Conservation (phyloP, 2,888 invertebrate genomes). For the Marasmarcha lunaedactyla region DNA sequence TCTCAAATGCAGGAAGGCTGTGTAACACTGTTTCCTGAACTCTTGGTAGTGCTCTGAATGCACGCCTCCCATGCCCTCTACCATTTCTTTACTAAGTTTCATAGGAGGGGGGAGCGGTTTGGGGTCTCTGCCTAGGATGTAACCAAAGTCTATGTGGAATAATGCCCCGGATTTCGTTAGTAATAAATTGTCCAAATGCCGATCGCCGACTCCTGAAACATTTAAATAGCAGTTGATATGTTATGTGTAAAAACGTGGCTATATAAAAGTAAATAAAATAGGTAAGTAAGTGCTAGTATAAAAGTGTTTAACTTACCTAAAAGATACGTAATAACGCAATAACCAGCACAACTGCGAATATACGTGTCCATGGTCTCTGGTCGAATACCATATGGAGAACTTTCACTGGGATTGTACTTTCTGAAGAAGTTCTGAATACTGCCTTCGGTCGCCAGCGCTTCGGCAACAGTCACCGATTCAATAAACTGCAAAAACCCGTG, state of each 20-base stretch:
- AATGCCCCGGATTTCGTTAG: slow-evolving; percentile 90
- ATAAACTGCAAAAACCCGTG: slow-evolving; percentile 98
- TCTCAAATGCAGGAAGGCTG: slow-evolving; percentile 93
- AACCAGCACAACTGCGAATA: slow-evolving; percentile 95
- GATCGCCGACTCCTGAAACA: slow-evolving; percentile 89
- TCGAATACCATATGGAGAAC: slow-evolving; percentile 89
- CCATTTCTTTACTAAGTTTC: slow-evolving; percentile 99
- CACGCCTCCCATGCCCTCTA: slow-evolving; percentile 95
- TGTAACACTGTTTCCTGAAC: slow-evolving; percentile 94
- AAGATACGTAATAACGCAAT: slow-evolving; percentile 97
- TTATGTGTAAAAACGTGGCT: too few relatives aligned
- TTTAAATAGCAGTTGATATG: too few relatives aligned
- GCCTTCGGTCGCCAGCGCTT: slow-evolving; percentile 88
- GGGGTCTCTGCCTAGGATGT: slow-evolving; percentile 96
- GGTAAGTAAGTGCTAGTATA: too few relatives aligned
- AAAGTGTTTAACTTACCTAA: slow-evolving; percentile 72
- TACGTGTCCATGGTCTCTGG: slow-evolving; percentile 98
- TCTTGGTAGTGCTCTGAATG: slow-evolving; percentile 93
- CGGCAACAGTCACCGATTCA: slow-evolving; percentile 92
- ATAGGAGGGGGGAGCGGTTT: slow-evolving; percentile 99
- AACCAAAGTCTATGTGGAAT: slow-evolving; percentile 98
- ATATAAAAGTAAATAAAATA: too few relatives aligned
- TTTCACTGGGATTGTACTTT: slow-evolving; percentile 89
- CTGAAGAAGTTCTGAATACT: slow-evolving; percentile 94
- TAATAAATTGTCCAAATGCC: slow-evolving; percentile 96